Base-by-base conservation (phyloP, 2,888 invertebrate genomes). In the Tiliacea citrago region DNA sequence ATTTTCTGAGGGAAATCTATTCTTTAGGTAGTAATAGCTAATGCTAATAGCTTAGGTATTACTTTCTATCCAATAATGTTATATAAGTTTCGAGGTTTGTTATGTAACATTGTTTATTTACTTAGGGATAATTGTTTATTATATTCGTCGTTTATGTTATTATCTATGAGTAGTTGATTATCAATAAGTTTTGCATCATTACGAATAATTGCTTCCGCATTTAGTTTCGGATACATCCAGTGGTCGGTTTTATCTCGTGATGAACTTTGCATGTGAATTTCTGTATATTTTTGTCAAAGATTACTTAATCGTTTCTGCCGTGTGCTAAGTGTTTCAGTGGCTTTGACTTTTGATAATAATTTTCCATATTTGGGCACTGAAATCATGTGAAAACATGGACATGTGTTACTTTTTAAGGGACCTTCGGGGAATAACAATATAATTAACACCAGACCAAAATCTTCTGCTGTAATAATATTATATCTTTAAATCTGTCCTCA, bases 21-120 rank as follows among this genome's bases (percentile, higher is more conserved):
- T 53, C 35, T 71, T 42, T 68, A 65, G 49, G 66, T 82, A 83
- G 81, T 75, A 76, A 78, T 68, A 49, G 74, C 51, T 72, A 63
- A 66, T 76, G 76, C 39, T 65, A 74, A 79, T 62, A 47, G n/a
- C 75, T 68, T 75, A 81, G 68, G 67, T 68, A 58, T 77, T 60
- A 81, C 88, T 88, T 88, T 88, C 88, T 83, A 86, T 85, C 29
- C 72, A 83, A 75, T 87, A 76, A 68, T 47, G 16, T 86, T 86
- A 80, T 70, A 51, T 85, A 83, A 84, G 67, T 82, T 71, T 57
- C 42, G 72, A 77, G 84, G 77, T 84, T 74, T 73, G 21, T 77
- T 84, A 60, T 55, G 29, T 80, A 76, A 82, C 8, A 24, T 58
- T 68, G 42, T 79, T 61, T 76, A 69, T 42, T 60, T 83, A 66